A percentile compares a stretch with the other conserved stretches of the same genome.
Conservation (phyloP, 2,888 invertebrate species). For the Steinernema carpocapsae region DNA sequence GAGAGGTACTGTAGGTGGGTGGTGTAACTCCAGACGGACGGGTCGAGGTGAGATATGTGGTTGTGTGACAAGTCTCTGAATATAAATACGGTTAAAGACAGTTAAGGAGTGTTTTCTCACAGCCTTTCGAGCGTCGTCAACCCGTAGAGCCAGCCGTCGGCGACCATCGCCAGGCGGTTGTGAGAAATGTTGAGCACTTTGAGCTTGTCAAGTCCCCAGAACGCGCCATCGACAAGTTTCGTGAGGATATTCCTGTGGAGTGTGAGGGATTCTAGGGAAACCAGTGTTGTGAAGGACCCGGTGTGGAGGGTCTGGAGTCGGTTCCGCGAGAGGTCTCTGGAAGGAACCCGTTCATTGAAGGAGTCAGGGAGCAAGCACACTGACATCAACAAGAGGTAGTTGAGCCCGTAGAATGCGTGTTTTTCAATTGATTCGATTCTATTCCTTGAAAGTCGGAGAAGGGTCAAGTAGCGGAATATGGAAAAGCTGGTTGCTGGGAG, state of each 20-base stretch:
- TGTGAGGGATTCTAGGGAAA: slow-evolving; percentile 45
- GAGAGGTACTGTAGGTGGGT: slow-evolving; percentile 49
- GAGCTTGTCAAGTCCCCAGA: slow-evolving; percentile 49
- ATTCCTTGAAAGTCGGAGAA: slow-evolving; percentile 50
- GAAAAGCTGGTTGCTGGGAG: slow-evolving; percentile 47
- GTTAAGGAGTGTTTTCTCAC: slow-evolving; percentile 41
- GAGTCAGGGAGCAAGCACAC: slow-evolving; percentile 2
- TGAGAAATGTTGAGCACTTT: slow-evolving; percentile 50
- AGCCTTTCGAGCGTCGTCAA: slow-evolving; percentile 47
- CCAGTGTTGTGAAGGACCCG: slow-evolving; percentile 47
- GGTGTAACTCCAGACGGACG: slow-evolving; percentile 50
- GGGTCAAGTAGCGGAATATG: slow-evolving; percentile 45
- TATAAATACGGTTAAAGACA: background rate
- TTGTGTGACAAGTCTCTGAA: slow-evolving; percentile 54
- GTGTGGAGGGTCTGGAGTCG: slow-evolving; percentile 44
- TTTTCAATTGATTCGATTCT: slow-evolving; percentile 45
- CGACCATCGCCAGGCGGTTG: slow-evolving; percentile 49
- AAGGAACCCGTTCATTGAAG: slow-evolving; percentile 28
- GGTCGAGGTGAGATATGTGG: slow-evolving; percentile 49
- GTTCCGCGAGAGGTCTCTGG: slow-evolving; percentile 53
- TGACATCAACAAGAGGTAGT: slow-evolving; percentile 47
- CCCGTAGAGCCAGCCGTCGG: slow-evolving; percentile 55
- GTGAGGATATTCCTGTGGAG: slow-evolving; percentile 48
- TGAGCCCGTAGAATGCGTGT: slow-evolving; percentile 47
- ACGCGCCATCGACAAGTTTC: slow-evolving; percentile 52